Base-by-base conservation (phyloP, 2,888 invertebrate genomes). In the Xylota segnis region DNA sequence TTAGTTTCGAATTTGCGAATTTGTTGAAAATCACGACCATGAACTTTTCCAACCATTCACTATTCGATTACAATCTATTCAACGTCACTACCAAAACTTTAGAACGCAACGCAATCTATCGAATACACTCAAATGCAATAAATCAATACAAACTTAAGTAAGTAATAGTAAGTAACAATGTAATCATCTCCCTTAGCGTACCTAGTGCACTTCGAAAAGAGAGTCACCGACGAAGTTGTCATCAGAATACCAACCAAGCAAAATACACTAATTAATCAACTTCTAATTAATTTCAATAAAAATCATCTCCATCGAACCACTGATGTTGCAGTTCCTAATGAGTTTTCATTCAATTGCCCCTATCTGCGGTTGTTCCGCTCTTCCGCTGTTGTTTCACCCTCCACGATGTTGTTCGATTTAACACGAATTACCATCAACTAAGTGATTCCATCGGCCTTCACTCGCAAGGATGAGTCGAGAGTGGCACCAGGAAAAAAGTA, bases 271-370 rank as follows among this genome's bases (percentile, higher is more conserved):
- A 65, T 58, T 65, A 75, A 65, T 75, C 45, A 75, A 34, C 47
- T 66, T 37, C 27, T 75, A 75, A 75, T 75, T 65, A 75, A 75
- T 56, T 56, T 56, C 34, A n/a, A 47, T 47, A 56, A 34, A 34
- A 58, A 45, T 65, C 14, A 6, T 34, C 16, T 23, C 27, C 12
- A 56, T 12, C 43, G 43, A 54, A 43, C n/a, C 43, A 54, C 32
- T 18, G 43, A 47, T 71, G 47, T 58, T 34, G 47, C 71, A 58
- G 34, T 47, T 71, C 10, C 18, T 43, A 63, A 52, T 63, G 43
- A 74, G 61, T 32, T 74, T 63, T 1, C 45, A 63, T 63, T 63
- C 63, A 43, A n/a, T 10, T 5, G 52, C 50, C 23, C 40, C 54
- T 18, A 32, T 61, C 43, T 29, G 43, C 18, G 52, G 40, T 40